Evolutionary conservation across 2,113 vertebrate genomes (phyloP).

Genomic region (Pedetes capensis): DNA sequence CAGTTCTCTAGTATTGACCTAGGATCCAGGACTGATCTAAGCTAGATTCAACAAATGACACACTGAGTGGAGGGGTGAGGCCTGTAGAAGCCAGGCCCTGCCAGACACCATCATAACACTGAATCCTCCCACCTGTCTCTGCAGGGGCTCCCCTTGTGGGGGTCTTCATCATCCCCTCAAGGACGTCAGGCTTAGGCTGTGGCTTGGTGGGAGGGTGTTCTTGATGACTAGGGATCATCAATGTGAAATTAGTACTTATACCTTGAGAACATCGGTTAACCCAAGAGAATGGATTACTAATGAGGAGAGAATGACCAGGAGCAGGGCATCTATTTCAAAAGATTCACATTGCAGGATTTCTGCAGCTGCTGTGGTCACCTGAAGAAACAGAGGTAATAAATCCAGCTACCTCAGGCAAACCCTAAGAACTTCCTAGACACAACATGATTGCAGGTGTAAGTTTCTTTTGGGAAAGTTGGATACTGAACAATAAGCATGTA

Average conservation of each 20-base stretch:
- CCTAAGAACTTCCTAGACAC: not conserved
- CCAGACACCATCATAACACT: no score
- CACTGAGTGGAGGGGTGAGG: fast-evolving
- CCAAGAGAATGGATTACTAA: not conserved
- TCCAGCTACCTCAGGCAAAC: not conserved
- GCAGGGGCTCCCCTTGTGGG: not conserved
- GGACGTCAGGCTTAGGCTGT: not conserved
- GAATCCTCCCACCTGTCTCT: not conserved
- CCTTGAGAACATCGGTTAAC: not conserved
- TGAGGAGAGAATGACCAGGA: not conserved
- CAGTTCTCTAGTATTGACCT: not conserved
- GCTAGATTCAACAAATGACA: not conserved
- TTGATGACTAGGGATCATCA: not conserved
- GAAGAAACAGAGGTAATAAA: not conserved
- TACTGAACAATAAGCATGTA: not conserved
- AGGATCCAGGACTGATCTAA: not conserved
- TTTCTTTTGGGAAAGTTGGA: not conserved
- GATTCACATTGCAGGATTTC: not conserved
- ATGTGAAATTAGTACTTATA: not conserved
- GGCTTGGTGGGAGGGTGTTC: not conserved
- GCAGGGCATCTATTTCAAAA: not conserved
- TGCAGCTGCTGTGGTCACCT: fast-evolving
- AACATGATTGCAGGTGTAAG: not conserved
- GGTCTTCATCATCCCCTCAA: not conserved
- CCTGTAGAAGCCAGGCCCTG: not conserved